Percentiles rank a stretch among this genome's conserved stretches.
Conservation (phyloP, 2,113 vertebrate species). For the Jacana jacana region DNA sequence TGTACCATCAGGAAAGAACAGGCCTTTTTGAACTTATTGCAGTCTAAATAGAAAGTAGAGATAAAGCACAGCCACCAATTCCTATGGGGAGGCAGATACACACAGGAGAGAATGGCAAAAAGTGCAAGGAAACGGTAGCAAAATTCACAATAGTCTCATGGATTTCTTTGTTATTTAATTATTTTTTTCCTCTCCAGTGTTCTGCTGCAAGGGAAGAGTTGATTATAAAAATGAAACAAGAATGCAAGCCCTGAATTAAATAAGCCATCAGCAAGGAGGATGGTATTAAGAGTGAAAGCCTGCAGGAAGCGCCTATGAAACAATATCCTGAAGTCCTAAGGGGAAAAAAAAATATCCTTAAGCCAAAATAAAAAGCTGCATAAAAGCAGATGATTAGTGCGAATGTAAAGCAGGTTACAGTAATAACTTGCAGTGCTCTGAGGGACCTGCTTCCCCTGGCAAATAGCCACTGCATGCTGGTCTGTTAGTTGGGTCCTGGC, state of each 20-base stretch:
- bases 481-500: background rate
- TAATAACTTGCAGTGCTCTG: background rate
- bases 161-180: background rate
- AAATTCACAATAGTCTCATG: background rate
- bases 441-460: background rate
- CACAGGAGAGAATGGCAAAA: background rate
- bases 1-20: background rate
- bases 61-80: background rate
- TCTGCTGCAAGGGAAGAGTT: background rate
- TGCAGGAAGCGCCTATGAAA: background rate
- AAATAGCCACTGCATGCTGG: background rate
- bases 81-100: background rate
- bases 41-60: background rate
- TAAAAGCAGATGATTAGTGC: background rate
- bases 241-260: background rate
- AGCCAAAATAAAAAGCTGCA: conserved; percentile 16
- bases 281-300: background rate
- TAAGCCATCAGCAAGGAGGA: background rate
- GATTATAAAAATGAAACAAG: background rate
- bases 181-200: background rate
- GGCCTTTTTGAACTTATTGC: background rate
- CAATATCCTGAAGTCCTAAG: background rate
- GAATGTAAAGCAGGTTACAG: background rate
- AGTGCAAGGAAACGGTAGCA: background rate
- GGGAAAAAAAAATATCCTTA: background rate